Percentiles rank a stretch among this genome's conserved stretches.
These are phyloP conservation scores for Sipunculus nudus DNA, from an alignment of 2,888 invertebrate species.

Conservation along the genomic window DNA sequence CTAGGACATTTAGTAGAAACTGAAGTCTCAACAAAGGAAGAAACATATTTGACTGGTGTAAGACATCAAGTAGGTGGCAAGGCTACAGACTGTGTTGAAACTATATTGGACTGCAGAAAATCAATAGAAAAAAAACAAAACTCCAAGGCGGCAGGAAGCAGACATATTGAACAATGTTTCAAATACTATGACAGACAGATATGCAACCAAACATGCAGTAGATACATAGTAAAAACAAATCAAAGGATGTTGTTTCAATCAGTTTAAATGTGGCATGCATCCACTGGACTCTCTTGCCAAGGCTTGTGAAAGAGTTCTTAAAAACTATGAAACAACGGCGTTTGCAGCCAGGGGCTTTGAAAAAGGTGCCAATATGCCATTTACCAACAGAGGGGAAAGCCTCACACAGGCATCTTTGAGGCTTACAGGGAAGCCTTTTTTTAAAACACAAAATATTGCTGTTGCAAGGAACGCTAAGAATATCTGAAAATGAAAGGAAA, in stretches of 20 bases:
- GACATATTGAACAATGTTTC: too few species aligned
- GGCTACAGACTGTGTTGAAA: background rate
- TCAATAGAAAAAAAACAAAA: background rate
- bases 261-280: background rate
- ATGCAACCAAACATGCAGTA: background rate
- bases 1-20: background rate
- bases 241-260: background rate
- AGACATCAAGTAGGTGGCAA: background rate
- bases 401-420: background rate
- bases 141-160: too few species aligned
- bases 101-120: background rate
- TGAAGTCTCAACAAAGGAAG: background rate
- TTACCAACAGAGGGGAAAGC: background rate
- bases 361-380: background rate
- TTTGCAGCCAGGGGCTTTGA: too few species aligned
- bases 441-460: too few species aligned
- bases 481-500: background rate
- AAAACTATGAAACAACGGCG: background rate
- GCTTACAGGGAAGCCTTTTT: background rate
- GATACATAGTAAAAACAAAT: background rate
- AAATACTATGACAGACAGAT: background rate
- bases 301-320: background rate
- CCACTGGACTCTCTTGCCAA: background rate
- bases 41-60: background rate
- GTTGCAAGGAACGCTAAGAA: background rate